A percentile compares a stretch with the other conserved stretches of the same genome.
Conservation (phyloP, 2,888 invertebrate species). For the Drosophila paranaensis region DNA sequence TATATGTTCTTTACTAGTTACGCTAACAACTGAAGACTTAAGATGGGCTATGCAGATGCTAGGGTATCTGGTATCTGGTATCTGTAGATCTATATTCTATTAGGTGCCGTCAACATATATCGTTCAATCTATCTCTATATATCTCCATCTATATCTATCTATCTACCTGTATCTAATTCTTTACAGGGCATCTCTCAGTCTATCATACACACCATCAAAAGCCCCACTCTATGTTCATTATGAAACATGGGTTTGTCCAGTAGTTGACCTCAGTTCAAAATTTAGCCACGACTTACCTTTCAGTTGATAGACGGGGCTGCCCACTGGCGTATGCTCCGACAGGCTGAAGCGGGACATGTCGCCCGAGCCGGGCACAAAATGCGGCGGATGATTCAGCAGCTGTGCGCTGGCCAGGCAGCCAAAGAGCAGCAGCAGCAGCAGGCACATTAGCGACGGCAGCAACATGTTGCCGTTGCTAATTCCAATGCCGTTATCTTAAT, state of each 20-base stretch:
- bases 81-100: no score
- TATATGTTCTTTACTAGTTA: no score
- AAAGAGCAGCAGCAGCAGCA: slow-evolving; percentile 41
- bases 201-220: background rate
- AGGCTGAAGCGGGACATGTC: slow-evolving; percentile 92
- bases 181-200: background rate
- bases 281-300: slow-evolving; percentile 86
- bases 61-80: background rate
- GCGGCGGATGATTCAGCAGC: slow-evolving; percentile 89
- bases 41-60: no score
- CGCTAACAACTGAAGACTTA: background rate
- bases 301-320: slow-evolving; percentile 91
- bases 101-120: no score
- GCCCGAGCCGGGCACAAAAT: slow-evolving; percentile 90
- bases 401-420: slow-evolving; percentile 82
- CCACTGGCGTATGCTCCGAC: slow-evolving; percentile 90
- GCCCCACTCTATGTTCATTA: background rate
- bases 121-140: no score
- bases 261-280: slow-evolving; percentile 25
- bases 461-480: slow-evolving; percentile 73
- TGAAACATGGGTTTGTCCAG: slow-evolving; percentile 44
- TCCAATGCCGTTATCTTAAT: slow-evolving; percentile 63
- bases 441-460: slow-evolving; percentile 51
- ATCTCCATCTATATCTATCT: no score
- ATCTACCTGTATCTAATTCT: no score